Evolutionary conservation across 2,888 invertebrate species (phyloP).

Genomic region (Tenthredo scrophulariae): DNA sequence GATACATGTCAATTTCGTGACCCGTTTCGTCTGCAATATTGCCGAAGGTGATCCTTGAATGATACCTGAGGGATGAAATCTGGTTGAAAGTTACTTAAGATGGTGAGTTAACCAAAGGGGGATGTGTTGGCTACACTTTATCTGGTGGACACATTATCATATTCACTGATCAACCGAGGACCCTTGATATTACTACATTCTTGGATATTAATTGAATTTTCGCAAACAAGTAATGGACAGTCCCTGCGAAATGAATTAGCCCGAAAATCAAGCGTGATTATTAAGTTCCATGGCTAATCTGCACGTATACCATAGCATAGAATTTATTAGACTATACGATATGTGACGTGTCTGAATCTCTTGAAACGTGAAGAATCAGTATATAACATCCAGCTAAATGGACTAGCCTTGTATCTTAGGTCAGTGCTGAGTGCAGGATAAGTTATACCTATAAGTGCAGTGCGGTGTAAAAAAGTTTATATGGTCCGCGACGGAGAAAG

Average conservation of each 20-base stretch:
- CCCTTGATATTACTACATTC: not conserved
- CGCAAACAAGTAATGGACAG: not conserved
- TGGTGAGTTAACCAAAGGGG: not conserved
- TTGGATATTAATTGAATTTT: not conserved
- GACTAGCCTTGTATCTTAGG: not conserved
- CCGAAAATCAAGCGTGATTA: not conserved
- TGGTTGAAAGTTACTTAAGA: not conserved
- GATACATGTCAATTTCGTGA: not conserved
- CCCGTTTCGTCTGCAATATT: not conserved
- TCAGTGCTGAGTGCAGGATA: not conserved
- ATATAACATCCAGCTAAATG: not conserved
- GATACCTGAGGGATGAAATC: not conserved
- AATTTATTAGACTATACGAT: not conserved
- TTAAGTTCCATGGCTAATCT: not conserved
- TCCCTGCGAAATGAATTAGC: not conserved
- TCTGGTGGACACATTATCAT: not conserved
- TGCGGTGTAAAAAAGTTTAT: not conserved
- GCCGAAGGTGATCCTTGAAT: not conserved
- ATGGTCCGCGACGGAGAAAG: not conserved
- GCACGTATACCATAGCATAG: not conserved
- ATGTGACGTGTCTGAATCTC: not conserved
- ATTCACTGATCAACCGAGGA: not conserved
- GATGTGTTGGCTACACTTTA: not conserved
- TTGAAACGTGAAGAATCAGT: not conserved
- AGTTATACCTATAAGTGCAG: not conserved